Base-by-base conservation (phyloP, 2,888 invertebrate species). In the Macrostomum cliftonense region DNA sequence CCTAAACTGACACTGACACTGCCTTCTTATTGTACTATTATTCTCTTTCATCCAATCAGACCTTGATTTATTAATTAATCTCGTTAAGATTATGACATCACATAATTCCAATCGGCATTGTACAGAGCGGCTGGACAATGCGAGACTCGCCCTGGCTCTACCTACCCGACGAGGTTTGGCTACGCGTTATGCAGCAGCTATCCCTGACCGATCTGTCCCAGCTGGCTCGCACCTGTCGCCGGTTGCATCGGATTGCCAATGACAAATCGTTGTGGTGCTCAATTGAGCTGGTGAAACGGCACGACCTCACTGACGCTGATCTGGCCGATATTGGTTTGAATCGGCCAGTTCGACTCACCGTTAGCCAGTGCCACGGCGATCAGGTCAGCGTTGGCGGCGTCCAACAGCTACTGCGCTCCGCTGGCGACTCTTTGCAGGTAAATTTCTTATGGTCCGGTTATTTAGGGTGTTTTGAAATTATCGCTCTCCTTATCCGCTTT, bases 91-190 rank as follows among this genome's bases (percentile, higher is more conserved):
- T 28, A 28, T 28, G 4, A 9, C 9, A 28, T 7, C 5, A 4
- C 28, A 28, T 28, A 7, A 28, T 7, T 28, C 28, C 28, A 17
- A 11, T n/a, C 7, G 2, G 5, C 5, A 2, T 21, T 16, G 5
- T 16, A 43, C 17, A 43, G 43, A 12, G 43, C 43, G 43, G 43
- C 14, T 43, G 43, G 43, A 20, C 20, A 7, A 36, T 11, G 17
- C 21, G 7, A 12, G 43, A 43, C n/a, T 43, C 43, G n/a, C 43
- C 43, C 43, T 43, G 43, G 43, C 43, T 43, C 14, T 43, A 43
- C 17, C 43, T 43, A 16, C 43, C 43, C 14, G 43, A 43, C 5
- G 43, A 43, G 43, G 43, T 43, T n/a, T 43, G 43, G 43, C 43
- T 43, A 4, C 43, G 14, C 2, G 28, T 43, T 2, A 7, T 43